phyloP scores from a whole-genome alignment of 2,113 vertebrate species.

The Stigmatopora argus region DNA sequence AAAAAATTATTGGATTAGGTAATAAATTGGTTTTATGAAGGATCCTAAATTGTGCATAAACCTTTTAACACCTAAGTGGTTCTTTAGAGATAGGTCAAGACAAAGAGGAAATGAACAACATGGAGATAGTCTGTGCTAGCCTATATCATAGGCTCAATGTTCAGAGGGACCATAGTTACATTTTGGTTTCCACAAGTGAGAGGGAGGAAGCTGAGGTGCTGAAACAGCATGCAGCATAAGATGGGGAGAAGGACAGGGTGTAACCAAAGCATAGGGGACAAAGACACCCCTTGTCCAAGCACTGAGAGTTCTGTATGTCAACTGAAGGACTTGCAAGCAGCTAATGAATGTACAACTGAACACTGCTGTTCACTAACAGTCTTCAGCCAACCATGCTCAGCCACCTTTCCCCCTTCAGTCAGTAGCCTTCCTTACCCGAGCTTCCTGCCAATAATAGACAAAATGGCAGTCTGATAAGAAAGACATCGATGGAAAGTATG shows the following conservation, averaged over 20 bases:
- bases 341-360: constrained; percentile 58
- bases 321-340: constrained; percentile 59
- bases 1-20: background rate
- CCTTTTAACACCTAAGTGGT: constrained; percentile 49
- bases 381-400: constrained; percentile 66
- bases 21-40: background rate
- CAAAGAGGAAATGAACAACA: constrained; percentile 18
- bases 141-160: constrained; percentile 70
- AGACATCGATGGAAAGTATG: constrained; percentile 40
- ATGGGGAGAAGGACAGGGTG: constrained; percentile 58
- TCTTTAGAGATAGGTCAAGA: constrained; percentile 37
- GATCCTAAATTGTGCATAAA: constrained; percentile 30
- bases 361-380: constrained; percentile 59
- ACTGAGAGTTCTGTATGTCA: constrained; percentile 64
- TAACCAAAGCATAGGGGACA: constrained; percentile 70
- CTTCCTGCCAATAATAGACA: constrained; percentile 60
- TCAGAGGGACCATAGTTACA: constrained; percentile 69
- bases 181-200: constrained; percentile 57
- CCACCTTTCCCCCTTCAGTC: constrained; percentile 54
- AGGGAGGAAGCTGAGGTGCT: constrained; percentile 51
- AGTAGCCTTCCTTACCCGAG: constrained; percentile 52
- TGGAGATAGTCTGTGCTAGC: constrained; percentile 47
- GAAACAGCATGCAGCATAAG: constrained; percentile 55
- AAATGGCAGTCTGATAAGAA: constrained; percentile 46
- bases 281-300: constrained; percentile 79